These are phyloP conservation scores for Xestia ashworthii DNA, from an alignment of 2,888 invertebrate genomes.

Conservation along the genomic window DNA sequence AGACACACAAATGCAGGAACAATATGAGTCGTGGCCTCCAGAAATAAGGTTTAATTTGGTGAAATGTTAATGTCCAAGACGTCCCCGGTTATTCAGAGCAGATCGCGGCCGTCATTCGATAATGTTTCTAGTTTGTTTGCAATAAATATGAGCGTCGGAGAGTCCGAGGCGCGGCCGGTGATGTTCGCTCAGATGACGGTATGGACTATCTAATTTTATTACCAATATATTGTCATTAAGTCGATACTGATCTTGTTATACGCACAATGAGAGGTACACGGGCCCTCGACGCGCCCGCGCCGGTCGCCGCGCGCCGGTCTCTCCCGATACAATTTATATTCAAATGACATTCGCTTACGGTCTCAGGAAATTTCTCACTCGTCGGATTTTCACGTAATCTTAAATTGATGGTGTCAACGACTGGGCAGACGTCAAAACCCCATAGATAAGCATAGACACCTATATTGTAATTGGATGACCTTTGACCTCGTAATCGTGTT, in stretches of 20 bases:
- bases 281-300: conserved; percentile 73
- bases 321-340: conserved; percentile 88
- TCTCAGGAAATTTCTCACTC: conserved; percentile 88
- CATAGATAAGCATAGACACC: conserved; percentile 69
- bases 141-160: conserved; percentile 88
- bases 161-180: conserved; percentile 76
- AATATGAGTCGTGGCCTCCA: conserved; percentile 75
- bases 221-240: conserved; percentile 91
- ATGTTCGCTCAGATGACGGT: conserved; percentile 87
- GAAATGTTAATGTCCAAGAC: conserved; percentile 73
- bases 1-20: conserved; percentile 69
- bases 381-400: conserved; percentile 88
- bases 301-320: conserved; percentile 70
- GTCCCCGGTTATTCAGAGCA: conserved; percentile 81
- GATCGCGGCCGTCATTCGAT: conserved; percentile 84
- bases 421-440: conserved; percentile 75
- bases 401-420: conserved; percentile 84
- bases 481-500: conserved; percentile 63
- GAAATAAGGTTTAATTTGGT: conserved; percentile 81
- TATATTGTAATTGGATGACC: conserved; percentile 67
- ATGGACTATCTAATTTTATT: conserved; percentile 90
- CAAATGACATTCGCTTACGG: conserved; percentile 89
- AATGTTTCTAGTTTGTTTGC: conserved; percentile 89
- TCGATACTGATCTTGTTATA: conserved; percentile 91
- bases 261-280: conserved; percentile 88